These are phyloP conservation scores for Drosophila crucigera DNA, from an alignment of 2,888 invertebrate genomes.

Conservation along the genomic window DNA sequence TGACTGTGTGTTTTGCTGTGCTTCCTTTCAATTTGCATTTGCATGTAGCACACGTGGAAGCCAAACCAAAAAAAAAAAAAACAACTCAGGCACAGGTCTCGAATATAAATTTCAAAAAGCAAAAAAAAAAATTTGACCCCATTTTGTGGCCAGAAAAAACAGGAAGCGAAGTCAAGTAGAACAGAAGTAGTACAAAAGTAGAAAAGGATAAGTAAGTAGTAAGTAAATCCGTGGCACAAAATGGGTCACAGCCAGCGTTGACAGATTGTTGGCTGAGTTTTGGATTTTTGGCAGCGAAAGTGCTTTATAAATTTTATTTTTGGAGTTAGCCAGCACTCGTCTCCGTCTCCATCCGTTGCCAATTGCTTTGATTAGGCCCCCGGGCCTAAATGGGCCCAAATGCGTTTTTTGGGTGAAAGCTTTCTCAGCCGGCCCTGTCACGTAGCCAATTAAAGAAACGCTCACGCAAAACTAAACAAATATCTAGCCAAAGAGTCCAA, in stretches of 20 bases:
- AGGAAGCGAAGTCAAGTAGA: slow-evolving; percentile 30
- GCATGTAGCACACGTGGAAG: slow-evolving; percentile 42
- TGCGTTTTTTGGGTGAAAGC: slow-evolving; percentile 49
- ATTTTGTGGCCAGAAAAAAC: slow-evolving; percentile 40
- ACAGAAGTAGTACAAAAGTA: not conserved
- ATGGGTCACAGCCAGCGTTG: slow-evolving; percentile 37
- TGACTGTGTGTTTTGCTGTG: slow-evolving; percentile 9
- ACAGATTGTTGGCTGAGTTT: slow-evolving; percentile 22
- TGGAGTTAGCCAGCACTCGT: slow-evolving; percentile 11
- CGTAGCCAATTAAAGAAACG: slow-evolving; percentile 67
- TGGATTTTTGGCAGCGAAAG: slow-evolving; percentile 37
- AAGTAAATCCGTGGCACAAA: slow-evolving; percentile 18
- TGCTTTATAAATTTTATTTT: slow-evolving; percentile 26
- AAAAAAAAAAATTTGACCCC: slow-evolving; percentile 57
- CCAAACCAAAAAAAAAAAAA: slow-evolving; percentile 23
- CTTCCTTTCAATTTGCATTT: slow-evolving; percentile 40
- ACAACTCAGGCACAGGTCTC: slow-evolving; percentile 49
- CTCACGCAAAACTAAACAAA: slow-evolving; percentile 66
- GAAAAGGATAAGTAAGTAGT: not conserved
- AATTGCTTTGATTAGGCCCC: slow-evolving; percentile 55
- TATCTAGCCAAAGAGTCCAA: slow-evolving; percentile 28
- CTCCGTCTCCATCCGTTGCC: slow-evolving; percentile 20
- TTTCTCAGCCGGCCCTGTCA: slow-evolving; percentile 40
- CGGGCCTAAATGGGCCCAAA: slow-evolving; percentile 20
- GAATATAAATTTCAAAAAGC: slow-evolving; percentile 32